Evolutionary conservation across 2,888 invertebrate genomes (phyloP).

Genomic region (Nemotelus pantherinus): DNA sequence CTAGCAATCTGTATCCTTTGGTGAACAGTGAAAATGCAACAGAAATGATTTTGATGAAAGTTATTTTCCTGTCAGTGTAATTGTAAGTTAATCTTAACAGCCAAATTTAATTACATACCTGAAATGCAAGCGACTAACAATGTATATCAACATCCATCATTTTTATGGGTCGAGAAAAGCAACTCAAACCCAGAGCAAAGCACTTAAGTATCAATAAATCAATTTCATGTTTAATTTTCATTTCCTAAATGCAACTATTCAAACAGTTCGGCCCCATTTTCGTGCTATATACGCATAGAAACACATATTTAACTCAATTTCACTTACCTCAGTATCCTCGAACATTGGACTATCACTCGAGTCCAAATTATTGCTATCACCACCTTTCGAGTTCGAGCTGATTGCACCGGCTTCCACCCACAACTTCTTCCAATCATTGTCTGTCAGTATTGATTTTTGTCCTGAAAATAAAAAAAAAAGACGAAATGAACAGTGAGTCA

Average conservation of each 20-base stretch:
- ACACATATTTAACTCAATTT: constrained; percentile 9
- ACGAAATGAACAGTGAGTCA: constrained; percentile 26
- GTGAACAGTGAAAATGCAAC: too few species aligned
- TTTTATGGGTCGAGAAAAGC: too few species aligned
- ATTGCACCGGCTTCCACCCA: constrained; percentile 64
- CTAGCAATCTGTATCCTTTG: too few species aligned
- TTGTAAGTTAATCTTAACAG: too few species aligned
- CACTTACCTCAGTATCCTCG: constrained; percentile 65
- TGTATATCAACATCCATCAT: too few species aligned
- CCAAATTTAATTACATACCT: too few species aligned
- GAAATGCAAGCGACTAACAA: too few species aligned
- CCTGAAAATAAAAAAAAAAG: constrained; percentile 57
- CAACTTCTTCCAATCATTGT: constrained; percentile 65
- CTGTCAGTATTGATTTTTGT: constrained; percentile 66
- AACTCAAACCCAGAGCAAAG: too few species aligned
- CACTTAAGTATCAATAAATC: too few species aligned
- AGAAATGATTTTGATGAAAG: too few species aligned
- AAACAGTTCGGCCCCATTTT: not conserved
- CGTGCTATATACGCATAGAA: not conserved
- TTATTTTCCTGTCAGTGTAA: too few species aligned
- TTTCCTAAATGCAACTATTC: constrained; percentile 40
- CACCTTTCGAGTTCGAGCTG: constrained; percentile 63
- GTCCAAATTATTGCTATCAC: constrained; percentile 62
- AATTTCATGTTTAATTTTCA: not conserved
- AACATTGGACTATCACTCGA: constrained; percentile 65